Conservation (phyloP, 2,113 vertebrate species). For the Pygoscelis antarcticus region DNA sequence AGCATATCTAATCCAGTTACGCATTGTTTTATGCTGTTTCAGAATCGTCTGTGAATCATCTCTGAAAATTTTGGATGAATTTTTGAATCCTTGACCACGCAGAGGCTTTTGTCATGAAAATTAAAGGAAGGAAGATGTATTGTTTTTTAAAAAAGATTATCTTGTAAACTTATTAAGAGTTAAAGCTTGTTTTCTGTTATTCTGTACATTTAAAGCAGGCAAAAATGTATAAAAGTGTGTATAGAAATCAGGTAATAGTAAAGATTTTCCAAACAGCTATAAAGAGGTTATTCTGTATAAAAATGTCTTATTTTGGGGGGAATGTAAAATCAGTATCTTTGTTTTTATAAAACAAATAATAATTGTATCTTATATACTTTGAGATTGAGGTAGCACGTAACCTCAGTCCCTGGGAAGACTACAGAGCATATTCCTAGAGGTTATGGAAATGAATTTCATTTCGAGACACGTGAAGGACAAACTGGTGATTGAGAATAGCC, state of each 20-base stretch:
- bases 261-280: background rate
- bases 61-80: conserved; percentile 79
- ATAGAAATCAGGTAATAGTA: background rate
- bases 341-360: background rate
- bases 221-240: conserved; percentile 22
- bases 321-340: background rate
- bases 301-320: background rate
- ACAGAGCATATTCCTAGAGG: background rate
- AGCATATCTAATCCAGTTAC: background rate
- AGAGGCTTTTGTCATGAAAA: background rate
- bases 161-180: background rate
- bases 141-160: background rate
- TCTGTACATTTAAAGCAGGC: background rate
- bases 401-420: background rate
- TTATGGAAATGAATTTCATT: background rate
- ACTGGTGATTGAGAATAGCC: background rate
- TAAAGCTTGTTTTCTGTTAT: background rate
- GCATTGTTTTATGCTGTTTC: conserved; percentile 37
- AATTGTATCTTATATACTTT: background rate
- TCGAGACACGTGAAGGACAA: background rate
- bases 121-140: background rate
- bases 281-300: background rate
- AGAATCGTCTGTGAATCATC: conserved; percentile 86
- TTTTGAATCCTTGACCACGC: conserved; percentile 69
- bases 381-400: fast-evolving